A percentile compares a stretch with the other conserved stretches of the same genome.
Evolutionary conservation across 2,888 invertebrate species (phyloP).

Genomic region (Stratiomys singularior): DNA sequence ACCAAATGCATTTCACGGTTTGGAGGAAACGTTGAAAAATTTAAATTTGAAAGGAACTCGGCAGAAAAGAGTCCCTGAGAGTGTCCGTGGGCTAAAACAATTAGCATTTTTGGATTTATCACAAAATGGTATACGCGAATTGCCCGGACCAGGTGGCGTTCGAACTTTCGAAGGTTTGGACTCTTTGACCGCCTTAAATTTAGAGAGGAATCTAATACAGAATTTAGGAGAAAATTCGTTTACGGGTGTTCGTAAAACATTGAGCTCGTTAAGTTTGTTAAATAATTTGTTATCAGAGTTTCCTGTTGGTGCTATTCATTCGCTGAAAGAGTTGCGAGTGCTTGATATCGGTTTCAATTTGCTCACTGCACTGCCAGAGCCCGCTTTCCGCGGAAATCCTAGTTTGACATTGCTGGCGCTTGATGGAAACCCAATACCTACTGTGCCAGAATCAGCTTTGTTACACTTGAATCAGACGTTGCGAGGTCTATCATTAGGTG

Average conservation of each 20-base stretch:
- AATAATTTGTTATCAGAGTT: constrained; percentile 91
- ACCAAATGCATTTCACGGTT: constrained; percentile 77
- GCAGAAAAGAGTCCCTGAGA: constrained; percentile 82
- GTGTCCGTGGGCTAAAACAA: constrained; percentile 79
- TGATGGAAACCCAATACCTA: constrained; percentile 89
- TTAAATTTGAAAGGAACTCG: constrained; percentile 88
- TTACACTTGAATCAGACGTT: constrained; percentile 82
- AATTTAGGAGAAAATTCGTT: constrained; percentile 81
- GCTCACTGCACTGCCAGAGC: constrained; percentile 80
- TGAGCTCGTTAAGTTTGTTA: constrained; percentile 87
- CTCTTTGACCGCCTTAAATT: constrained; percentile 79
- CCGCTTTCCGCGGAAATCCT: constrained; percentile 84
- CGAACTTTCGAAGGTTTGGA: constrained; percentile 80
- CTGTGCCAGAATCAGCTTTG: constrained; percentile 83
- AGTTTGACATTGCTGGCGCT: constrained; percentile 87
- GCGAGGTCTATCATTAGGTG: constrained; percentile 87
- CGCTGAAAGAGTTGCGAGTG: constrained; percentile 83
- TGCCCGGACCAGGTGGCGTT: constrained; percentile 77
- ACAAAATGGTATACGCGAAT: constrained; percentile 84
- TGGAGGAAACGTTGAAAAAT: constrained; percentile 86
- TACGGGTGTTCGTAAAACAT: constrained; percentile 79
- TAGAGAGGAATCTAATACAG: constrained; percentile 88
- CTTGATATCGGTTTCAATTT: constrained; percentile 93
- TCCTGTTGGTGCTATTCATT: constrained; percentile 82
- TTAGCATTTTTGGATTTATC: constrained; percentile 90